Percentiles rank a stretch among this genome's conserved stretches.
Evolutionary conservation across 2,113 vertebrate genomes (phyloP).

Genomic region (Sylvicapra grimmia): DNA sequence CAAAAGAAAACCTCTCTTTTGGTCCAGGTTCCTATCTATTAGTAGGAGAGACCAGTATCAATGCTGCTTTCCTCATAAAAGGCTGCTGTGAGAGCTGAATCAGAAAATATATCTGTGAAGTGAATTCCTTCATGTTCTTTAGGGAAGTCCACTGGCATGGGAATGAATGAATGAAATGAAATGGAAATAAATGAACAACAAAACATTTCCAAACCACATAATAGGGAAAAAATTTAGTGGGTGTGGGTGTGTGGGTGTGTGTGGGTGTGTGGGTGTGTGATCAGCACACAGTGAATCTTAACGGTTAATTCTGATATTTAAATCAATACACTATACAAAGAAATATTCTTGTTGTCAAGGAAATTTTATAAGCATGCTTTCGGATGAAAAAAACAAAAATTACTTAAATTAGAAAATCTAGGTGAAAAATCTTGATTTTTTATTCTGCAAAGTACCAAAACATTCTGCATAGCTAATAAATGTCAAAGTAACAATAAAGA

Average conservation of each 20-base stretch:
- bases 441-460: background rate
- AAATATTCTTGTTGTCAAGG: background rate
- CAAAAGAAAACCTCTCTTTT: background rate
- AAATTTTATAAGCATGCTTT: background rate
- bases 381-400: background rate
- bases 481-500: background rate
- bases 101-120: background rate
- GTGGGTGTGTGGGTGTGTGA: no score
- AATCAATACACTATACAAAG: background rate
- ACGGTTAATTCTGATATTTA: background rate
- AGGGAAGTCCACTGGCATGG: background rate
- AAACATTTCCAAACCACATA: background rate
- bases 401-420: background rate
- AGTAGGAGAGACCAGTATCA: background rate
- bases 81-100: background rate
- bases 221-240: background rate
- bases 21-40: background rate
- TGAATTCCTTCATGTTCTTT: background rate
- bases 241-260: background rate
- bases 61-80: background rate
- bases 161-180: background rate
- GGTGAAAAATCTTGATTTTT: background rate
- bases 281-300: background rate
- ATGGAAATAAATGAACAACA: background rate
- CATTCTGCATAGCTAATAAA: background rate